Evolutionary conservation across 2,113 vertebrate species (phyloP).

Genomic region (Forbesichthys papilliferus): DNA sequence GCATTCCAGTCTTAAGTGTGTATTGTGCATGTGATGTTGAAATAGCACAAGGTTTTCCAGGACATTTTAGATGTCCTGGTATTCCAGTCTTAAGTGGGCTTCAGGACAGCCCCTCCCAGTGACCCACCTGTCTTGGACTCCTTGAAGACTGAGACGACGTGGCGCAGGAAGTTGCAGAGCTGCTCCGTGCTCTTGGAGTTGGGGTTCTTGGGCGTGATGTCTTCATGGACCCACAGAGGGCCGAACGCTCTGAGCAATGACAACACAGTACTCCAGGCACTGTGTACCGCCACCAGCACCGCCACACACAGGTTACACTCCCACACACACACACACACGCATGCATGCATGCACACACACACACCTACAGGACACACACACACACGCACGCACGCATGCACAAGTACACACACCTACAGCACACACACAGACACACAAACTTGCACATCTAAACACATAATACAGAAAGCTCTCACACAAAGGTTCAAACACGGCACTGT

Average conservation of each 20-base stretch:
- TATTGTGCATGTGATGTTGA: no score
- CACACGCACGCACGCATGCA: not conserved
- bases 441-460: no score
- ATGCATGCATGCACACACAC: slow-evolving; percentile 1
- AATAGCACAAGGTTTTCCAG: no score
- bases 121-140: slow-evolving; percentile 92
- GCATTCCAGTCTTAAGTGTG: no score
- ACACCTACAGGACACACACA: not conserved
- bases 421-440: not conserved
- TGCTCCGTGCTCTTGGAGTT: slow-evolving; percentile 96
- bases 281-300: slow-evolving; percentile 77
- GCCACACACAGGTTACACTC: slow-evolving; percentile 65
- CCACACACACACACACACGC: slow-evolving; percentile 36
- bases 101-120: no score
- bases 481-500: no score
- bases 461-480: no score
- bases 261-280: slow-evolving; percentile 80
- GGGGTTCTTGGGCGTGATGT: slow-evolving; percentile 97
- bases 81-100: no score
- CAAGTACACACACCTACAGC: no score
- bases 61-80: no score
- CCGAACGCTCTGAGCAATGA: slow-evolving; percentile 88
- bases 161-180: slow-evolving; percentile 93
- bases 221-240: slow-evolving; percentile 97
- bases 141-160: slow-evolving; percentile 94